Evolutionary conservation across 1,140 invertebrate genomes (phyloP).

Genomic region (Drosophila sulfurigaster): DNA sequence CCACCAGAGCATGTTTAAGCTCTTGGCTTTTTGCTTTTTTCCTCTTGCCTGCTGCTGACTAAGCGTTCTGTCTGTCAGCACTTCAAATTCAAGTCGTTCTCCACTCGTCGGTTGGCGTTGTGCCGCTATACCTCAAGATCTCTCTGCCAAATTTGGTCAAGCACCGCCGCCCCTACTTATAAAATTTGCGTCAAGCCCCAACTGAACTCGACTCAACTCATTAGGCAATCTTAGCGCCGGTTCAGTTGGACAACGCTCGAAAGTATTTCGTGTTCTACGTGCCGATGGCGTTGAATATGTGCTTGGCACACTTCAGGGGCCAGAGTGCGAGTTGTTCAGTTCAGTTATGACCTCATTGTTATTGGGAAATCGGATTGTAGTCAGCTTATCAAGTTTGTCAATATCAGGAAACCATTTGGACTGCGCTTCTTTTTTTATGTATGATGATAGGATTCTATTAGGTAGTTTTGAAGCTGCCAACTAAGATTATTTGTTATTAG

Average conservation of each 20-base stretch:
- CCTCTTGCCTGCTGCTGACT: constrained; percentile 51
- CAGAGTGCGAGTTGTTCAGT: constrained; percentile 25
- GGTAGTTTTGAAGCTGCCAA: no score
- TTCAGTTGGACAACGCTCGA: constrained; percentile 32
- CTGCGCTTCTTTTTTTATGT: neutral
- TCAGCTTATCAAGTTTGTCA: neutral
- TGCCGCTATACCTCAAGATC: constrained; percentile 69
- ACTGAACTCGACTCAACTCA: constrained; percentile 56
- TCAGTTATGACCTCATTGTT: constrained; percentile 36
- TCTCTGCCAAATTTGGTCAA: constrained; percentile 75
- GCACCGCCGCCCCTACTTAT: constrained; percentile 74
- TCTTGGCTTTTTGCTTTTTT: neutral
- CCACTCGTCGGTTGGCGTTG: constrained; percentile 54
- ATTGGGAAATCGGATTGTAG: constrained; percentile 7
- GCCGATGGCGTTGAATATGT: constrained; percentile 23
- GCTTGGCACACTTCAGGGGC: constrained; percentile 52
- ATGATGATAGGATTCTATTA: neutral
- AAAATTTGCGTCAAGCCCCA: constrained; percentile 23
- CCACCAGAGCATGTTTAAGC: neutral
- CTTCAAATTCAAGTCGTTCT: constrained; percentile 54
- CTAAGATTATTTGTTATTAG: no score
- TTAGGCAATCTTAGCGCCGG: constrained; percentile 70
- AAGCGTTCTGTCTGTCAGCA: constrained; percentile 77
- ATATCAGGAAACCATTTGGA: no score
- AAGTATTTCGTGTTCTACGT: constrained; percentile 57